These are phyloP conservation scores for Stratiomys singularior DNA, from an alignment of 2,888 invertebrate species.

Conservation along the genomic window DNA sequence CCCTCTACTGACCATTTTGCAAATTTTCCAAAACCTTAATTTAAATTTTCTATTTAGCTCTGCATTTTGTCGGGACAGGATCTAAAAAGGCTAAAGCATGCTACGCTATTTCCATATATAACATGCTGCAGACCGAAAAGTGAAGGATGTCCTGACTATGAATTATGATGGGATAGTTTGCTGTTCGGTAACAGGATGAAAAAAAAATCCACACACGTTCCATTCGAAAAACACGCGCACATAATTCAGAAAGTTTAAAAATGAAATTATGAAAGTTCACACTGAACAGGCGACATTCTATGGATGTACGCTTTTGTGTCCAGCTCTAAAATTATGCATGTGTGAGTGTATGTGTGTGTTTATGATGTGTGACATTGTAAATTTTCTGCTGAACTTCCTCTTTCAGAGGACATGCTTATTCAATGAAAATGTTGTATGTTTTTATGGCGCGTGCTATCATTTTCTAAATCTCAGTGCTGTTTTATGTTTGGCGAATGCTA, in stretches of 20 bases:
- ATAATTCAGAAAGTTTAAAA: constrained; percentile 31
- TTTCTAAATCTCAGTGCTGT: background rate
- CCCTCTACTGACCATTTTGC: no score
- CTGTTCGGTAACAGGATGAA: background rate
- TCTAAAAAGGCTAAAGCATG: no score
- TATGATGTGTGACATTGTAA: constrained; percentile 13
- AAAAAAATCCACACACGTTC: constrained; percentile 10
- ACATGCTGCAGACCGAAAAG: background rate
- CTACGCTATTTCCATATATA: no score
- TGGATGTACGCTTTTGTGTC: background rate
- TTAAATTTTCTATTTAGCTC: no score
- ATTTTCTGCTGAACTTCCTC: background rate
- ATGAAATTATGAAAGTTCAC: constrained; percentile 45
- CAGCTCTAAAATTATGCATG: no score
- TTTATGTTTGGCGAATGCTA: background rate
- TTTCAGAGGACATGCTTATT: background rate
- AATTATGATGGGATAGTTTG: background rate
- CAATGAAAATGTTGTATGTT: background rate
- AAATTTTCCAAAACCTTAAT: no score
- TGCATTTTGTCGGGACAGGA: no score
- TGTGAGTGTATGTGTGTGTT: background rate
- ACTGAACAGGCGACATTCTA: background rate
- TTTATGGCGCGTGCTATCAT: background rate
- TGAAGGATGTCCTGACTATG: background rate
- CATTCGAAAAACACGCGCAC: background rate